These are phyloP conservation scores for Sparidentex hasta DNA, from an alignment of 2,797 vertebrate species.

Conservation along the genomic window DNA sequence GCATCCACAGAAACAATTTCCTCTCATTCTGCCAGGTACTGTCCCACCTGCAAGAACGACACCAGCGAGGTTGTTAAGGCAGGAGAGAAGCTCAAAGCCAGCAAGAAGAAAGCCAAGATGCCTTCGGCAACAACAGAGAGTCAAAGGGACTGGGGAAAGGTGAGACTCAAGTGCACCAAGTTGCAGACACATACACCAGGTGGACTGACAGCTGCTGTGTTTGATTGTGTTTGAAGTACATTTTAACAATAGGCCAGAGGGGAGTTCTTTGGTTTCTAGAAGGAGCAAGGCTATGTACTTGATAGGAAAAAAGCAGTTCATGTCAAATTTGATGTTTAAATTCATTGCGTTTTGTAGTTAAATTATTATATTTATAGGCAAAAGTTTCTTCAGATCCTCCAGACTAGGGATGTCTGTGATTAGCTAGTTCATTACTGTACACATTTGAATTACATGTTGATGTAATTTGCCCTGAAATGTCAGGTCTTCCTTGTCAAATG, in stretches of 20 bases:
- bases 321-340: not conserved
- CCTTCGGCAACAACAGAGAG: conserved; percentile 98
- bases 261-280: conserved; percentile 2
- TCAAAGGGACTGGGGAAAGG: conserved; percentile 99
- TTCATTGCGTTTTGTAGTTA: not conserved
- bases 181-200: conserved; percentile 2
- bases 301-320: not conserved
- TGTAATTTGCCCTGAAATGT: too few species aligned
- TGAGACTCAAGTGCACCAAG: conserved; percentile 68
- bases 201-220: conserved; percentile 17
- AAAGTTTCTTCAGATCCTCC: not conserved
- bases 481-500: too few species aligned
- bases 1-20: not conserved
- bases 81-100: conserved; percentile 97
- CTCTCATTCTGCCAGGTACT: conserved; percentile 89
- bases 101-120: conserved; percentile 99
- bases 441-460: too few species aligned
- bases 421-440: too few species aligned
- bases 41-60: conserved; percentile 99
- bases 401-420: not conserved
- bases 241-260: conserved; percentile 10
- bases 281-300: not conserved
- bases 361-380: not conserved
- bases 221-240: not conserved
- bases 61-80: conserved; percentile 98